phyloP scores from a whole-genome alignment of 2,888 invertebrate genomes.

The Ommatoiulus sabulosus region DNA sequence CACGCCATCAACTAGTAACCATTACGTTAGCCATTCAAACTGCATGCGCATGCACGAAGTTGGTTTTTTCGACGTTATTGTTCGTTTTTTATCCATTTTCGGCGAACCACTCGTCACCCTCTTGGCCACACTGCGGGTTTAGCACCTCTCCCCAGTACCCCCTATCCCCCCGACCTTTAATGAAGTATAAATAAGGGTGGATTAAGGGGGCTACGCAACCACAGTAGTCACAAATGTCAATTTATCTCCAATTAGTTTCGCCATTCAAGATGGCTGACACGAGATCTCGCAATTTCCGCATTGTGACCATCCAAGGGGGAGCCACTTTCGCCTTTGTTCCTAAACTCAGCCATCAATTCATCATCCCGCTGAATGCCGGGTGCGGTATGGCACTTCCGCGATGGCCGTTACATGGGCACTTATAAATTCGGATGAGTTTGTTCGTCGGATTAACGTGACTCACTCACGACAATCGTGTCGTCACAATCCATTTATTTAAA shows the following conservation, averaged over 20 bases:
- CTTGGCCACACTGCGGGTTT: background rate
- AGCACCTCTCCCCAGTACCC: background rate
- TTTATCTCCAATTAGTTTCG: background rate
- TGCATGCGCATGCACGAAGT: no score
- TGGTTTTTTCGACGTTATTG: background rate
- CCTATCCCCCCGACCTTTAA: background rate
- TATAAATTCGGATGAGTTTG: no score
- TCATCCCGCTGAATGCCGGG: background rate
- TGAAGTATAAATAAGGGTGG: background rate
- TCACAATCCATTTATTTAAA: no score
- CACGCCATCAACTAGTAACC: background rate
- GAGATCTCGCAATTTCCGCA: background rate
- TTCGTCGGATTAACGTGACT: no score
- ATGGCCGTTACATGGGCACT: background rate
- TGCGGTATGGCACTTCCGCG: background rate
- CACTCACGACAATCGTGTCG: no score
- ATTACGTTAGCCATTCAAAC: no score
- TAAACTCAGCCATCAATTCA: background rate
- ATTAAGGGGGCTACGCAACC: background rate
- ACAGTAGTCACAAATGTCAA: background rate
- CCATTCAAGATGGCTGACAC: constrained; percentile 1
- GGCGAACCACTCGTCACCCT: background rate
- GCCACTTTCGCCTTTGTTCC: background rate
- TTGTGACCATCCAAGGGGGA: background rate
- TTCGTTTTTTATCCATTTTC: background rate